Evolutionary conservation across 2,888 invertebrate genomes (phyloP).

Genomic region (Caradrina clavipalpis): DNA sequence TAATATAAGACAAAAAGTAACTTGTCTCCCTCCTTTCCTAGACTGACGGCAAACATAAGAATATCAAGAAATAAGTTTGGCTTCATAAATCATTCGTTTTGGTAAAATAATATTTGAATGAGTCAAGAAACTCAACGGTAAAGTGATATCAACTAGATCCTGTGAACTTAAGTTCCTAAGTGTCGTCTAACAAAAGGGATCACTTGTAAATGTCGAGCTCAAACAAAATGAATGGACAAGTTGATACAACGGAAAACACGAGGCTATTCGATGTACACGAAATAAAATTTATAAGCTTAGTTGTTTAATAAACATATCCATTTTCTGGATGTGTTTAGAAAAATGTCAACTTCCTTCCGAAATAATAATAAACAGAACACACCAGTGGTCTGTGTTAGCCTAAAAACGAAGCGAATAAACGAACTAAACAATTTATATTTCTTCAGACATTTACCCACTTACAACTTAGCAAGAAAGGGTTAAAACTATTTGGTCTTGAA

Average conservation of each 20-base stretch:
- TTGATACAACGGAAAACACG: slow-evolving; percentile 11
- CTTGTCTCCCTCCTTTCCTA: neutral
- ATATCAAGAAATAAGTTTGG: neutral
- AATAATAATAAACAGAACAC: slow-evolving; percentile 13
- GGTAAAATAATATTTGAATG: neutral
- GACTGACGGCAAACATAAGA: neutral
- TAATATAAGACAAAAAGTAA: neutral
- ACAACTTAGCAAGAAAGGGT: too few species aligned
- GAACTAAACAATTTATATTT: too few species aligned
- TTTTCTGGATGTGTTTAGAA: slow-evolving; percentile 7
- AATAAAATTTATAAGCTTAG: neutral
- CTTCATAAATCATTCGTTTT: neutral
- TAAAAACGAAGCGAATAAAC: too few species aligned
- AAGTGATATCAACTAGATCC: neutral
- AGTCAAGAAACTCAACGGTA: neutral
- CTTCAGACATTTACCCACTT: too few species aligned
- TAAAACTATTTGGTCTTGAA: too few species aligned
- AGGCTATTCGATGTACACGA: neutral
- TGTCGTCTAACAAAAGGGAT: neutral
- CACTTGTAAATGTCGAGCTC: neutral
- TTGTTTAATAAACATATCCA: slow-evolving; percentile 24
- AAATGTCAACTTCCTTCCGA: slow-evolving; percentile 25
- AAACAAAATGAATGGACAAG: neutral
- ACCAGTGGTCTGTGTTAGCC: neutral
- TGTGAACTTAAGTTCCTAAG: neutral